These are phyloP conservation scores for Halocaridina rubra DNA, from an alignment of 2,888 invertebrate genomes.

Conservation along the genomic window DNA sequence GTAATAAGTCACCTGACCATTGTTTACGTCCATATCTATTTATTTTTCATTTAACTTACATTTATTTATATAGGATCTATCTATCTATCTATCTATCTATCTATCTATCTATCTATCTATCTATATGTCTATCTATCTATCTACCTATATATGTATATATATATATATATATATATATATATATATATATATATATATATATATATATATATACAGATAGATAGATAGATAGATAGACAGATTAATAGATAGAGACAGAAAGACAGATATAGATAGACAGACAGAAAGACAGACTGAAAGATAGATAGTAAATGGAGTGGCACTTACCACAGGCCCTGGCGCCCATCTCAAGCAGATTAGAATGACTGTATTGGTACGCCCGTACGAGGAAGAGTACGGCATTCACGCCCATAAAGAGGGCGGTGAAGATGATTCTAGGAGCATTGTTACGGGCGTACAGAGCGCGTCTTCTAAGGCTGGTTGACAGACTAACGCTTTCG, in stretches of 20 bases:
- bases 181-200: too few species aligned
- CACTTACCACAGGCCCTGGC: slow-evolving; percentile 63
- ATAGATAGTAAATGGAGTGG: too few species aligned
- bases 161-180: background rate
- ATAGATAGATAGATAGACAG: too few species aligned
- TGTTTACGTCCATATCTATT: too few species aligned
- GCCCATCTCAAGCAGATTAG: slow-evolving; percentile 60
- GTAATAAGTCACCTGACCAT: too few species aligned
- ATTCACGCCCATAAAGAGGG: slow-evolving; percentile 58
- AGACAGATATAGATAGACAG: background rate
- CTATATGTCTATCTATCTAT: too few species aligned
- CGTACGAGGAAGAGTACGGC: slow-evolving; percentile 59
- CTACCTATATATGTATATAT: background rate
- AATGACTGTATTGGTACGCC: slow-evolving; percentile 62
- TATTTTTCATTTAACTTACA: too few species aligned
- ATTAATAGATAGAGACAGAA: background rate
- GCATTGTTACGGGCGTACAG: slow-evolving; percentile 60
- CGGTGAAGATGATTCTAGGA: slow-evolving; percentile 58
- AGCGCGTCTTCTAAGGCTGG: slow-evolving; percentile 6
- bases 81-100: too few species aligned
- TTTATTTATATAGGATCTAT: too few species aligned
- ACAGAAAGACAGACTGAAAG: too few species aligned
- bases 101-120: too few species aligned
- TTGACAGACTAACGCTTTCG: background rate
- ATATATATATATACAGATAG: too few species aligned